These are phyloP conservation scores for Gonatopus flavifemur DNA, from an alignment of 1,140 invertebrate species.

Conservation along the genomic window DNA sequence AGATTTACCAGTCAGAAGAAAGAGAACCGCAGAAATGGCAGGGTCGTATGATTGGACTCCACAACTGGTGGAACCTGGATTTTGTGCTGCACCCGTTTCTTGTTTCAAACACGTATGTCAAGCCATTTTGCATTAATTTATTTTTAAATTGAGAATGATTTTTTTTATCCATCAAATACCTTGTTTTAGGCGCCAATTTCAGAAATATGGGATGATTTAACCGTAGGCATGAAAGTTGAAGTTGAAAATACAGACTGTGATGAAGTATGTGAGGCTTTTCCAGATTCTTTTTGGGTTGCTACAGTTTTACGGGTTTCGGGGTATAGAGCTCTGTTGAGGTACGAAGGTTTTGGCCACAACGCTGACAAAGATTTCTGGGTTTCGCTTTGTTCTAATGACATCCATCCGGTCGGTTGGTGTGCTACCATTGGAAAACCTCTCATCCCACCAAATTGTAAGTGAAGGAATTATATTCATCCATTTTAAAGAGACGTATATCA, in stretches of 20 bases:
- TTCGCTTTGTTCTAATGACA: slow-evolving; percentile 87
- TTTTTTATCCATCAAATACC: neutral
- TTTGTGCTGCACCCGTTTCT: slow-evolving; percentile 84
- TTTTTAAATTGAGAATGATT: slow-evolving; percentile 4
- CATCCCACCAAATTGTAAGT: slow-evolving; percentile 84
- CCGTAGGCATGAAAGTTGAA: slow-evolving; percentile 93
- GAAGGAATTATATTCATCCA: slow-evolving; percentile 11
- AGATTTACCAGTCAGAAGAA: slow-evolving; percentile 57
- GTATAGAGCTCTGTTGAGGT: slow-evolving; percentile 89
- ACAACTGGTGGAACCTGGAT: slow-evolving; percentile 73
- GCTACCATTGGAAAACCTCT: slow-evolving; percentile 91
- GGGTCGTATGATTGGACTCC: slow-evolving; percentile 83
- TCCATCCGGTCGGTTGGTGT: slow-evolving; percentile 97
- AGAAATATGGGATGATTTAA: slow-evolving; percentile 91
- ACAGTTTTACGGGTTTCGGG: slow-evolving; percentile 88
- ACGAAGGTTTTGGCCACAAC: slow-evolving; percentile 91
- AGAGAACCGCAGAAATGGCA: slow-evolving; percentile 63
- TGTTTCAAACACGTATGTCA: slow-evolving; percentile 79
- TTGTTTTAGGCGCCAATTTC: slow-evolving; percentile 75
- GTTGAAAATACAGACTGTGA: slow-evolving; percentile 90
- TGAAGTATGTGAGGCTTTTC: slow-evolving; percentile 73
- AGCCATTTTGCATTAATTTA: neutral
- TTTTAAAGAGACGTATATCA: neutral
- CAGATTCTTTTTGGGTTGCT: slow-evolving; percentile 93
- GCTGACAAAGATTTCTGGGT: slow-evolving; percentile 93